Conservation (phyloP, 2,888 invertebrate species). For the Criorhina ranunculi region DNA sequence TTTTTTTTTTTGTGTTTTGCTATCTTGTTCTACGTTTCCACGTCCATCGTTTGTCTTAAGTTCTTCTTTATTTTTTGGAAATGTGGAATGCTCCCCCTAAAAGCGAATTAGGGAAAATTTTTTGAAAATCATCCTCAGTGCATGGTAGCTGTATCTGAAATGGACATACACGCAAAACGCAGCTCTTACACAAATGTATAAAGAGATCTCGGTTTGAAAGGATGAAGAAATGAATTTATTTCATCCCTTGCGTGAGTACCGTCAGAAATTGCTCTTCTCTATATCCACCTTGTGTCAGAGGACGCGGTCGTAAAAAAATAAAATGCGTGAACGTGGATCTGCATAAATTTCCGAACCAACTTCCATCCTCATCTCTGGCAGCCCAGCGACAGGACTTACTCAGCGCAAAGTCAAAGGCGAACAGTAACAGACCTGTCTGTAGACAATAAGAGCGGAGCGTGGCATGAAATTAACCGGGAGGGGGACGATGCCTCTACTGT, state of each 20-base stretch:
- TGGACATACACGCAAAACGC: constrained; percentile 54
- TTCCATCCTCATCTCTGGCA: background rate
- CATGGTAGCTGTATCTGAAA: constrained; percentile 55
- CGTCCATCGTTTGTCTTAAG: constrained; percentile 32
- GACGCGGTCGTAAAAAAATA: constrained; percentile 64
- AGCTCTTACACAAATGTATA: constrained; percentile 28
- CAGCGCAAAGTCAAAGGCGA: constrained; percentile 65
- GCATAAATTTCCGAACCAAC: constrained; percentile 62
- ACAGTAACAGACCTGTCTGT: constrained; percentile 54
- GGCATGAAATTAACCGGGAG: constrained; percentile 8
- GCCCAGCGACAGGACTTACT: constrained; percentile 23
- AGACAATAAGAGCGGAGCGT: constrained; percentile 44
- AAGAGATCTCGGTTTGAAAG: constrained; percentile 26
- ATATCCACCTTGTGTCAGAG: constrained; percentile 40
- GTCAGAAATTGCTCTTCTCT: constrained; percentile 47
- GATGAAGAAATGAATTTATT: constrained; percentile 75
- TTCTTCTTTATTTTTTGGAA: constrained; percentile 11
- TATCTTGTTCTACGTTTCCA: constrained; percentile 38
- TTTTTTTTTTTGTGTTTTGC: constrained; percentile 4
- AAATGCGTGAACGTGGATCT: constrained; percentile 76
- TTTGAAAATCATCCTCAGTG: constrained; percentile 36
- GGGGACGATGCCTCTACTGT: constrained; percentile 42
- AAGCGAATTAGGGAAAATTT: constrained; percentile 57
- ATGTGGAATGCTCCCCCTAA: constrained; percentile 25
- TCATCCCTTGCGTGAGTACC: constrained; percentile 53